Conservation (phyloP, 92 coral and sea anemone species). For the Bergia sp. region DNA sequence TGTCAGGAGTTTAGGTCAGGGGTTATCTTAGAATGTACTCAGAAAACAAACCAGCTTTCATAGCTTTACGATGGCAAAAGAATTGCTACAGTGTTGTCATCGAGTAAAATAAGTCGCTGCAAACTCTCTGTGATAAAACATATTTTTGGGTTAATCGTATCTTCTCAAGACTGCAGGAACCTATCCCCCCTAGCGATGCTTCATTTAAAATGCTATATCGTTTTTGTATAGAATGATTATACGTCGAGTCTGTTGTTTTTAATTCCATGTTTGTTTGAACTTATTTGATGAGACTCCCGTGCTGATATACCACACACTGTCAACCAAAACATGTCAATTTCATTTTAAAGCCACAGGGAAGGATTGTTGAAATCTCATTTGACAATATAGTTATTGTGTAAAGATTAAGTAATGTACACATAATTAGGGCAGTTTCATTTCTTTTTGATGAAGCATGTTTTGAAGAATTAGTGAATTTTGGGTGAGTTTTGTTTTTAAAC, state of each 20-base stretch:
- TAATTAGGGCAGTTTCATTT: neutral
- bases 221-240: neutral
- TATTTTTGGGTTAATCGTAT: neutral
- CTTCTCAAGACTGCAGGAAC: neutral
- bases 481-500: neutral
- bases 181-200: neutral
- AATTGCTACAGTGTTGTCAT: neutral
- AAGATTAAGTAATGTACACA: neutral
- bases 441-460: neutral
- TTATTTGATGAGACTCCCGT: neutral
- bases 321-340: neutral
- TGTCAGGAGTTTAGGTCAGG: constrained; percentile 32
- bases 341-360: neutral
- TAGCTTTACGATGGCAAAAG: neutral
- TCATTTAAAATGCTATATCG: neutral
- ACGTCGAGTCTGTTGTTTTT: neutral
- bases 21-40: constrained; percentile 21
- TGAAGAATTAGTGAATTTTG: neutral
- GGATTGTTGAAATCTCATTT: neutral
- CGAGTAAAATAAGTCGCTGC: neutral
- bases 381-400: neutral
- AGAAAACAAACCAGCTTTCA: neutral
- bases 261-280: neutral
- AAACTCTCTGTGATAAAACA: constrained; percentile 1
- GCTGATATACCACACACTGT: neutral